Evolutionary conservation across 2,888 invertebrate genomes (phyloP).

Genomic region (Branchellion lobata): DNA sequence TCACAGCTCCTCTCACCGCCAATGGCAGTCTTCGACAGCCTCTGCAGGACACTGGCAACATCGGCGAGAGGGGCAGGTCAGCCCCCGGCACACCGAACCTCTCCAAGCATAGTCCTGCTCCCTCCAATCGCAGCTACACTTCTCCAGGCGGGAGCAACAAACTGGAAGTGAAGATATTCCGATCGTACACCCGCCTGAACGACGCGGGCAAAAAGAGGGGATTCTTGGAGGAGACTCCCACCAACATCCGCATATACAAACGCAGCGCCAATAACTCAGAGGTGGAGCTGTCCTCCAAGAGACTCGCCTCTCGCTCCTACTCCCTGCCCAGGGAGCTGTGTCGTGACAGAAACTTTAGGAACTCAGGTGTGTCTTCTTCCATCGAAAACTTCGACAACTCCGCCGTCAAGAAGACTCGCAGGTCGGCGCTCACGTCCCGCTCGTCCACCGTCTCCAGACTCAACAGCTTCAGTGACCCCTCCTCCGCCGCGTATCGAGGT

Average conservation of each 20-base stretch:
- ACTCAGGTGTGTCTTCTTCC: not conserved
- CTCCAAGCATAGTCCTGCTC: not conserved
- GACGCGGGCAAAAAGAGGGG: not conserved
- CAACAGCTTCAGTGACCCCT: not conserved
- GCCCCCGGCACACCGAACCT: not conserved
- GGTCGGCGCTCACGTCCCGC: not conserved
- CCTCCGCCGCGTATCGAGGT: not conserved
- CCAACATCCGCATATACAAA: conserved; percentile 24
- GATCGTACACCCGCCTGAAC: conserved; percentile 28
- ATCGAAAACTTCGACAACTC: conserved; percentile 2
- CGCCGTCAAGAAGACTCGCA: not conserved
- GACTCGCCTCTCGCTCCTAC: conserved; percentile 12
- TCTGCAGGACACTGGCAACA: not conserved
- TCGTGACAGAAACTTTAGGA: not conserved
- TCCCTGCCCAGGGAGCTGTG: conserved; percentile 17
- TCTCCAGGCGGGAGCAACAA: not conserved
- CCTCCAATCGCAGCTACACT: not conserved
- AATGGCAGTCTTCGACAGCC: not conserved
- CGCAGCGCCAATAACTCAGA: not conserved
- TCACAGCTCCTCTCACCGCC: not conserved
- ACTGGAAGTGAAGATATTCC: conserved; percentile 39
- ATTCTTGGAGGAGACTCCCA: not conserved
- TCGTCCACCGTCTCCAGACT: conserved; percentile 2
- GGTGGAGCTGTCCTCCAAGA: not conserved
- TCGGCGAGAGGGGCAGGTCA: not conserved